Conservation (phyloP, 1,140 invertebrate species). For the Drosophila azteca region DNA sequence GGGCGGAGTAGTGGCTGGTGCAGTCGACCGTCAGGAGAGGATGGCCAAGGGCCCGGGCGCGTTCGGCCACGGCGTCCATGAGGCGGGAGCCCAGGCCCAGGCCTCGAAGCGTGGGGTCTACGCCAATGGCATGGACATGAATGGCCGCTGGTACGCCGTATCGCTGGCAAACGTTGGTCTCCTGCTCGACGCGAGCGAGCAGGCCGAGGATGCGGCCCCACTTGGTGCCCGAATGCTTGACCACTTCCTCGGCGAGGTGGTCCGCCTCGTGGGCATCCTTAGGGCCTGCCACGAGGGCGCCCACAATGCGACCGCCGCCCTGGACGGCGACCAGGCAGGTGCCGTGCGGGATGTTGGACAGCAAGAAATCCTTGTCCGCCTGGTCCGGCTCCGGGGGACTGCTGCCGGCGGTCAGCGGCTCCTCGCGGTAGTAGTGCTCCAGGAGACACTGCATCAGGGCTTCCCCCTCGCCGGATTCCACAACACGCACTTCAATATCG, state of each 20-base stretch:
- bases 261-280: slow-evolving; percentile 31
- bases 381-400: slow-evolving; percentile 43
- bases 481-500: slow-evolving; percentile 36
- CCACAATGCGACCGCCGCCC: slow-evolving; percentile 45
- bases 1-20: slow-evolving; percentile 63
- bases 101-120: slow-evolving; percentile 44
- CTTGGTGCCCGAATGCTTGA: slow-evolving; percentile 37
- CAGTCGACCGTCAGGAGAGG: slow-evolving; percentile 60
- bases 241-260: slow-evolving; percentile 14
- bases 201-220: slow-evolving; percentile 62
- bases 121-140: slow-evolving; percentile 61
- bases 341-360: slow-evolving; percentile 52
- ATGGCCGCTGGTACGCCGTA: slow-evolving; percentile 37
- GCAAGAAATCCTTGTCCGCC: slow-evolving; percentile 49
- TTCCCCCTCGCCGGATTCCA: slow-evolving; percentile 9
- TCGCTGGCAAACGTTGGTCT: slow-evolving; percentile 45
- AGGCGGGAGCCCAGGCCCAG: slow-evolving; percentile 46
- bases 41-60: slow-evolving; percentile 38
- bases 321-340: slow-evolving; percentile 45
- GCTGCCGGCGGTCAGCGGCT: slow-evolving; percentile 57
- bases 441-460: slow-evolving; percentile 51
- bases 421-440: slow-evolving; percentile 62
- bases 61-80: slow-evolving; percentile 25
- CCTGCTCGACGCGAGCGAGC: slow-evolving; percentile 36
- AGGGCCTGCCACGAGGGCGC: slow-evolving; percentile 52